Percentiles rank a stretch among this genome's conserved stretches.
These are phyloP conservation scores for Montifringilla adamsi DNA, from an alignment of 2,113 vertebrate genomes.

Conservation along the genomic window DNA sequence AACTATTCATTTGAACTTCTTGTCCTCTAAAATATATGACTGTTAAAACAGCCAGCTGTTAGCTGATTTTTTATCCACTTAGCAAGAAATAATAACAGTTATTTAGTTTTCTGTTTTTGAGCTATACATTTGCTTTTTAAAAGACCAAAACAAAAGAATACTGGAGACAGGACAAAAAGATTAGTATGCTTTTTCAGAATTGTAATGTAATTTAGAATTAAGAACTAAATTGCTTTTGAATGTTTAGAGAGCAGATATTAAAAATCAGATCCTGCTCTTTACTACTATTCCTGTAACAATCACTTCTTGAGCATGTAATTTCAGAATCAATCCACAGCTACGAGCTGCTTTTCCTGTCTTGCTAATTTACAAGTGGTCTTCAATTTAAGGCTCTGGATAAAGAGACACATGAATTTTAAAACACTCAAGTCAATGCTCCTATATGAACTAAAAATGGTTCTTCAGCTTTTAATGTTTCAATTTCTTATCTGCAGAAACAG, in stretches of 20 bases:
- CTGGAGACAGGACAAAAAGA: neutral
- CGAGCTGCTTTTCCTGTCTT: neutral
- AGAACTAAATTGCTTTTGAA: neutral
- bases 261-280: neutral
- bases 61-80: neutral
- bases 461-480: neutral
- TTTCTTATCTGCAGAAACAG: neutral
- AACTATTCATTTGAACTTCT: neutral
- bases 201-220: neutral
- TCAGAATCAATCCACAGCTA: neutral
- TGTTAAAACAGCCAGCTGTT: neutral
- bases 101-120: neutral
- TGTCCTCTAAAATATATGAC: neutral
- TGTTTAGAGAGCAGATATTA: neutral
- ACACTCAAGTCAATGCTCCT: neutral
- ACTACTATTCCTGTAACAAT: neutral
- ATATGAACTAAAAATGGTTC: neutral
- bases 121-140: neutral
- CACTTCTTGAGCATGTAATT: neutral
- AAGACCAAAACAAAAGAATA: neutral
- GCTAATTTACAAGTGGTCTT: neutral
- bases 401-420: neutral
- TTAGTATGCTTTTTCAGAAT: neutral
- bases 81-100: neutral
- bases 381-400: neutral